Evolutionary conservation across 2,113 vertebrate species (phyloP), one percentile per base, ranked within the genome.

Genomic region (Phyllostomus discolor): DNA sequence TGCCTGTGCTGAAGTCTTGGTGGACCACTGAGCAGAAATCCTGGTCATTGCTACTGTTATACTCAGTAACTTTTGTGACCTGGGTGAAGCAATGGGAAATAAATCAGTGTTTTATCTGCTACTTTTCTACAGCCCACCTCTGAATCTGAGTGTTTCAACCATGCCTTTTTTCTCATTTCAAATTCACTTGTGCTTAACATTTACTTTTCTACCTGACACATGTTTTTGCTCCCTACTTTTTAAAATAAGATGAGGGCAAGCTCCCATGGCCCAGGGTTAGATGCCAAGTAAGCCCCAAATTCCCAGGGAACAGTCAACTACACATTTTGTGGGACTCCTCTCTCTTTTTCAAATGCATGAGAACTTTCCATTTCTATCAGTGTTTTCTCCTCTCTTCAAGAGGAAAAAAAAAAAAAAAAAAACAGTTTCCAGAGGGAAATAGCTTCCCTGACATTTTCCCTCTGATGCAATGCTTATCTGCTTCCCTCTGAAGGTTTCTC

Each of bases 391-490:
- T 92, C 67, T 87, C 41, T 79, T 69, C 54, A 62, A 91, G 90
- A 66, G 20, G 22, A 69, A 50, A n/a, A 67, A 79, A 35, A 69
- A 50, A n/a, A 67, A 79, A 35, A 54, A 28, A 41, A 19, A 20
- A 43, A 9, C 43, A 43, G n/a, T 41, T 62, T 96, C 54, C 69
- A 81, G 70, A 93, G 90, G 66, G 66, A 95, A 87, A 94, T 48
- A 78, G 79, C 91, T 91, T 97, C 86, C 24, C 24, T 96, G 94
- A 95, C 80, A 95, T 95, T 96, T 95, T 93, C 69, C 81, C 93
- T 97, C 76, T n/a, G 57, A 89, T 73, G 59, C 33, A 67, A 43
- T 81, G 91, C 83, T 96, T 96, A 96, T 96, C 93, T 93, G 48
- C 48, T 46, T 90, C 28, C 76, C 76, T 92, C 79, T 86, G 86